Base-by-base conservation (phyloP, 2,888 invertebrate species). In the Acholoe squamosa region DNA sequence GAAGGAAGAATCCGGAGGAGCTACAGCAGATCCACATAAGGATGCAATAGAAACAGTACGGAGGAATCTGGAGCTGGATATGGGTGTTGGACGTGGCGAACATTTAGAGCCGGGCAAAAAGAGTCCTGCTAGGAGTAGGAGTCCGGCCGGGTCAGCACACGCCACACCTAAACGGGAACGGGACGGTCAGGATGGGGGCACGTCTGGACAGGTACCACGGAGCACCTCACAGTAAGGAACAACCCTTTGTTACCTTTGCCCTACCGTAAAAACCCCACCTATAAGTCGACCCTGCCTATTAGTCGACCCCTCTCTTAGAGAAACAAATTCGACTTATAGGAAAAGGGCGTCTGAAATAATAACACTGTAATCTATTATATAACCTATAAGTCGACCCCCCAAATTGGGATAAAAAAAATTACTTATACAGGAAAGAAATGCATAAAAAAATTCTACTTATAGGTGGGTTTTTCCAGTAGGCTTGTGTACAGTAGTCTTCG, bases 121-220 rank as follows among this genome's bases (percentile, higher is more conserved):
- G 76, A 28, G 28, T 76, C 34, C n/a, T 10, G 43, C 34, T 34
- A 22, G 22, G 16, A 56, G 19, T 28, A 51, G 56, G 56, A 54
- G 52, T 14, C 25, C 54, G 14, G 56, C 28, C 19, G 84, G 89
- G 56, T 51, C 43, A 0, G 84, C 77, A 16, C 51, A 56, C 0
- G 67, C 86, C 34, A 92, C 89, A 0, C 91, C 90, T 3, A 90
- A 90, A 84, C 91, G 86, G 51, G 91, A 91, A 28, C 22, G 28
- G 28, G 86, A 86, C 16, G 25, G 25, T 0, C 31, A 28, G 19
- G 86, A 86, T 1, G 86, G 52, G 14, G 86, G 52, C 16, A 19
- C 80, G 10, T 12, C 77, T 14, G 33, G 12, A 10, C 71, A 71
- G 5, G 71, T 14, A 25, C 31, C 7, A 28, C 33, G 80, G 0